A percentile compares a stretch with the other conserved stretches of the same genome.
These are phyloP conservation scores for Diogma glabrata DNA, from an alignment of 2,888 invertebrate genomes.

Conservation along the genomic window DNA sequence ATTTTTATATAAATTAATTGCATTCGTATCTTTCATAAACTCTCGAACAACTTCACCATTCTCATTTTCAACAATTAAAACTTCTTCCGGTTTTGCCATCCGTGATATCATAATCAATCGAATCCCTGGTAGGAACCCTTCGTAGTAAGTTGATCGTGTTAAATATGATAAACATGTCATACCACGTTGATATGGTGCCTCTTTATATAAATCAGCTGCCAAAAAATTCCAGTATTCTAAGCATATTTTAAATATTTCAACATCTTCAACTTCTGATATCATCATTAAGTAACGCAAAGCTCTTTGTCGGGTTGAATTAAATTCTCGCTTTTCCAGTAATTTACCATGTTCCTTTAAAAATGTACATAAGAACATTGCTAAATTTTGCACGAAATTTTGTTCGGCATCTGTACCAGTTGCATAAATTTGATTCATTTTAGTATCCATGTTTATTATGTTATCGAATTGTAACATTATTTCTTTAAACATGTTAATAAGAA, in stretches of 20 bases:
- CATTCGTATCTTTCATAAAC: constrained; percentile 99
- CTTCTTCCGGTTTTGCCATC: constrained; percentile 99
- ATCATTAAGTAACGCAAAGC: constrained; percentile 77
- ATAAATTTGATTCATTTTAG: constrained; percentile 91
- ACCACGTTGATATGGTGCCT: constrained; percentile 52
- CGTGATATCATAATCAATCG: constrained; percentile 97
- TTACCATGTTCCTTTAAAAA: constrained; percentile 93
- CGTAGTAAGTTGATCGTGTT: constrained; percentile 61
- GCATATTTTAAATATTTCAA: constrained; percentile 99
- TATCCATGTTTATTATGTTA: constrained; percentile 79
- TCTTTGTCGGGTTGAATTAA: constrained; percentile 64
- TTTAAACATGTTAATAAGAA: constrained; percentile 80
- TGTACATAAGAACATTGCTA: constrained; percentile 93
- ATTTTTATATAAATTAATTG: constrained; percentile 97
- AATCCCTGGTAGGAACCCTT: constrained; percentile 73
- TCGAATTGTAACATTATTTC: constrained; percentile 89
- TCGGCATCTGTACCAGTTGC: constrained; percentile 89
- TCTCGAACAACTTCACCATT: constrained; percentile 98
- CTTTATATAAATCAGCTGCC: constrained; percentile 83
- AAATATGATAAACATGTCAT: constrained; percentile 23
- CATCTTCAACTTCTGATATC: constrained; percentile 97
- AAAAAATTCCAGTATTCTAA: constrained; percentile 97
- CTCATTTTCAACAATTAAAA: constrained; percentile 98
- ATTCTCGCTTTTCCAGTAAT: constrained; percentile 70
- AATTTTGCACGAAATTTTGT: constrained; percentile 97